A percentile compares a stretch with the other conserved stretches of the same genome.
phyloP scores from a whole-genome alignment of 2,797 vertebrate genomes.

The Falco columbarius region DNA sequence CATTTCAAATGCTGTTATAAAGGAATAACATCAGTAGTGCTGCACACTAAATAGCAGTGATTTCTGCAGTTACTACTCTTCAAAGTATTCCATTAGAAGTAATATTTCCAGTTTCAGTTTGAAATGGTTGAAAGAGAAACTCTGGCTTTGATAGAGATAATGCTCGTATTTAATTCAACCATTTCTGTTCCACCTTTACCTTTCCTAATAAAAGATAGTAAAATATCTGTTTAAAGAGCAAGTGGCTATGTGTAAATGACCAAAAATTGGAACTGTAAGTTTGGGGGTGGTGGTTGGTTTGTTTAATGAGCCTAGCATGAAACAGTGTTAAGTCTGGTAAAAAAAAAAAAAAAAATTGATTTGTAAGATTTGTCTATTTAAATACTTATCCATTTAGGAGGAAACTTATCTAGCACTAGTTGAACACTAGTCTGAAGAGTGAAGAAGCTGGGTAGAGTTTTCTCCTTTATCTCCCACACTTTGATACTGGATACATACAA shows the following conservation, averaged over 20 bases:
- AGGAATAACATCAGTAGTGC: neutral
- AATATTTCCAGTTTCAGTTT: neutral
- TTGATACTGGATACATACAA: neutral
- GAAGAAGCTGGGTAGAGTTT: neutral
- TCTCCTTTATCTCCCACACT: neutral
- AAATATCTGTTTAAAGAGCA: neutral
- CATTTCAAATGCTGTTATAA: neutral
- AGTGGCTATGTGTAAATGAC: neutral
- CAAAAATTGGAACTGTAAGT: neutral
- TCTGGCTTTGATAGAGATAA: neutral
- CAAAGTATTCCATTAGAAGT: neutral
- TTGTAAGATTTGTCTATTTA: neutral
- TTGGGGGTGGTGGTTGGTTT: neutral
- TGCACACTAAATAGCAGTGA: neutral
- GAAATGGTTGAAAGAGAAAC: neutral
- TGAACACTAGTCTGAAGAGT: neutral
- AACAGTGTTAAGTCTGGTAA: neutral
- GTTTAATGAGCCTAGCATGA: neutral
- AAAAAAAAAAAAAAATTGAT: neutral
- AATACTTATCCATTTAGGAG: neutral
- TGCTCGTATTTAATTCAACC: neutral
- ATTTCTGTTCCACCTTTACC: neutral
- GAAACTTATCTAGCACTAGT: neutral
- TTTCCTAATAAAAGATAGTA: neutral
- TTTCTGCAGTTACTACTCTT: neutral